phyloP scores from a whole-genome alignment of 2,113 vertebrate species.

The Periophthalmodon schlosseri region DNA sequence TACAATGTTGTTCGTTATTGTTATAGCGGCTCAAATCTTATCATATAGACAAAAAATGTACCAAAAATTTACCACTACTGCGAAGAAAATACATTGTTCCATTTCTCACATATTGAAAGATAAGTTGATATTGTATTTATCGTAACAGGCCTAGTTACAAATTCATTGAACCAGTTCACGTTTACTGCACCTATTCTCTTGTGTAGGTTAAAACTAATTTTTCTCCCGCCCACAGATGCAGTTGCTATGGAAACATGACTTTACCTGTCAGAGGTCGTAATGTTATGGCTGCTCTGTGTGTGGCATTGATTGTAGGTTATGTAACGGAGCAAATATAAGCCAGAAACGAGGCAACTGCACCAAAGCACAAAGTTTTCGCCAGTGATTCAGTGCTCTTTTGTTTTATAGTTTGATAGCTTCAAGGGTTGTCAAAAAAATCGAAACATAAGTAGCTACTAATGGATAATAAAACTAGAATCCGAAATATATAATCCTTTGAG shows the following conservation, averaged over 20 bases:
- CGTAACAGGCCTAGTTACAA: too few relatives aligned
- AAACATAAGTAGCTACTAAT: background rate
- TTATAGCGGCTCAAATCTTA: too few relatives aligned
- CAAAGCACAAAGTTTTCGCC: background rate
- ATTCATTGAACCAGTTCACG: too few relatives aligned
- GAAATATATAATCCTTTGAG: too few relatives aligned
- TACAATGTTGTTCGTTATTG: too few relatives aligned
- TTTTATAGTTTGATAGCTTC: background rate
- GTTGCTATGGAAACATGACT: background rate
- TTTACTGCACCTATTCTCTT: background rate
- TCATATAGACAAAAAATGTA: too few relatives aligned
- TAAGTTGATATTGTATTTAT: too few relatives aligned
- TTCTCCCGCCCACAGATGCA: background rate
- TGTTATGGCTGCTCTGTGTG: background rate
- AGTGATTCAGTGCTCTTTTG: background rate
- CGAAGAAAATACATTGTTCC: too few relatives aligned
- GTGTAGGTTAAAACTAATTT: background rate
- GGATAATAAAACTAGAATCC: background rate
- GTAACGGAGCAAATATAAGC: background rate
- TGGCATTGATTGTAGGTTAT: background rate
- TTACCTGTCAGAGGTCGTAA: background rate
- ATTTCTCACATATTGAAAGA: too few relatives aligned
- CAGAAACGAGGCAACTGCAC: background rate
- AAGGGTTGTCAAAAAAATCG: background rate
- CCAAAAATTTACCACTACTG: too few relatives aligned